Percentiles rank a stretch among this genome's conserved stretches.
Evolutionary conservation across 23 tunicate species (phyloP).

Genomic region (Styela clava): DNA sequence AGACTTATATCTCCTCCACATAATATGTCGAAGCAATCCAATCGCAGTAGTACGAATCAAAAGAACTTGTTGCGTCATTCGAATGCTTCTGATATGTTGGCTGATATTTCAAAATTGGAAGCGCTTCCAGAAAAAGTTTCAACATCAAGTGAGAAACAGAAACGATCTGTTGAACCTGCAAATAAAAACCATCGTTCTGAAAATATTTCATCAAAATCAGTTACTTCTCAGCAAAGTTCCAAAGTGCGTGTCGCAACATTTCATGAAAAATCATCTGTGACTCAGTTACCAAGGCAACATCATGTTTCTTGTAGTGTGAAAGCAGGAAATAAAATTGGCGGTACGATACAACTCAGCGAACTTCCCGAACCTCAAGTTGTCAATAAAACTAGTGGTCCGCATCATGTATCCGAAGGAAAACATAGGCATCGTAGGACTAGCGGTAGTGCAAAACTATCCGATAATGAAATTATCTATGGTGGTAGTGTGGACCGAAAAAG

Average conservation of each 20-base stretch:
- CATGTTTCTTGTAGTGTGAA: not conserved
- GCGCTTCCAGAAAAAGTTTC: not conserved
- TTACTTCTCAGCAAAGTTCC: not conserved
- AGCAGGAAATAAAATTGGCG: not conserved
- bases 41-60: not conserved
- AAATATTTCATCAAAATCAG: not conserved
- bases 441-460: not conserved
- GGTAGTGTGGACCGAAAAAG: not conserved
- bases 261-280: not conserved
- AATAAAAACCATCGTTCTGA: not conserved
- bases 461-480: not conserved
- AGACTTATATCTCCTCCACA: not conserved
- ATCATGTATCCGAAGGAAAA: not conserved
- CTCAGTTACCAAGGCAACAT: not conserved
- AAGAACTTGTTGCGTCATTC: not conserved
- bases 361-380: slow-evolving; percentile 4
- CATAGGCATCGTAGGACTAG: not conserved
- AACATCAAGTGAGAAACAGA: not conserved
- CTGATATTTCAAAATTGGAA: not conserved
- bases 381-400: not conserved
- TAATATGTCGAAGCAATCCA: not conserved
- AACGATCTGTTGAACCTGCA: not conserved
- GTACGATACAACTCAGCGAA: slow-evolving; percentile 6
- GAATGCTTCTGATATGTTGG: not conserved
- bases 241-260: not conserved